These are phyloP conservation scores for Lithophane ornitopus DNA, from an alignment of 2,888 invertebrate species.

Conservation along the genomic window DNA sequence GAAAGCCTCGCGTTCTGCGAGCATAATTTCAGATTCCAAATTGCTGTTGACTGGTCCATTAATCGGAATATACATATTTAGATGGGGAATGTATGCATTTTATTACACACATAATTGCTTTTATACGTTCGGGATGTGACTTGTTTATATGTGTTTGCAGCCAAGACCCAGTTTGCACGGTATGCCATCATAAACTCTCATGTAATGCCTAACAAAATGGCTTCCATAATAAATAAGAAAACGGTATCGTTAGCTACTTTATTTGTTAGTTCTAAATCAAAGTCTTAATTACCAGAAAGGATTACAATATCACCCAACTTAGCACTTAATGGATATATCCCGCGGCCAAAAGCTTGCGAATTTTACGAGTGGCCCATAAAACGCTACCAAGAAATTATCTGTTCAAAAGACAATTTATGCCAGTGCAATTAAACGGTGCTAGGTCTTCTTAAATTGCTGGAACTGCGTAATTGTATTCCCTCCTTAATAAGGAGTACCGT, in stretches of 20 bases:
- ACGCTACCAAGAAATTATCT: conserved; percentile 81
- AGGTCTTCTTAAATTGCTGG: conserved; percentile 85
- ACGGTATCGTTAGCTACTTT: conserved; percentile 25
- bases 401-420: conserved; percentile 85
- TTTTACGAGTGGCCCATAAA: conserved; percentile 79
- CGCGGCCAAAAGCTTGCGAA: conserved; percentile 74
- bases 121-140: conserved; percentile 29
- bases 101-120: conserved; percentile 25
- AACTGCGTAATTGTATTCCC: conserved; percentile 86
- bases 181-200: conserved; percentile 15
- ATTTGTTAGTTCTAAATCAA: conserved; percentile 53
- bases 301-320: conserved; percentile 62
- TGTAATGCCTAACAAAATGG: conserved; percentile 19
- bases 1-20: conserved; percentile 62
- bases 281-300: conserved; percentile 59
- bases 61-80: conserved; percentile 33
- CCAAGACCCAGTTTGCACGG: conserved; percentile 1
- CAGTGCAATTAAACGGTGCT: conserved; percentile 83
- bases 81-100: conserved; percentile 31
- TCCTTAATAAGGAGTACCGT: conserved; percentile 82
- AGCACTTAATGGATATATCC: conserved; percentile 64
- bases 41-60: conserved; percentile 59
- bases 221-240: conserved; percentile 24
- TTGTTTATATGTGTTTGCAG: conserved; percentile 21
- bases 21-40: conserved; percentile 68